These are phyloP conservation scores for Melanotaenia nigrans DNA, from an alignment of 2,797 vertebrate genomes.

Conservation along the genomic window DNA sequence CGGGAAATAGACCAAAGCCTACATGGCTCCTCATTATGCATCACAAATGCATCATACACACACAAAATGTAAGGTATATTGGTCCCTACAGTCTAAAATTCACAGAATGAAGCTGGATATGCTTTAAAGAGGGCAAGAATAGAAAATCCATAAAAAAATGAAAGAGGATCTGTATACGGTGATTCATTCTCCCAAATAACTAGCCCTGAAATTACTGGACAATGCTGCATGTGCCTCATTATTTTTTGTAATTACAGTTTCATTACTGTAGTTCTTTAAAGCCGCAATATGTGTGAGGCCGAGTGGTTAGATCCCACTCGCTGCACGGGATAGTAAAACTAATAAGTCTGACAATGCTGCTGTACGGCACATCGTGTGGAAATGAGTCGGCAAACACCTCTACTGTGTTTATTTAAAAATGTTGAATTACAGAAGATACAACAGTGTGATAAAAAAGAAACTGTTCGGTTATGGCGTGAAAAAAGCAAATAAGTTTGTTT, in stretches of 20 bases:
- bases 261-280: constrained; percentile 69
- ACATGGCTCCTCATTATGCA: constrained; percentile 69
- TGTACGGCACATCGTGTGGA: constrained; percentile 48
- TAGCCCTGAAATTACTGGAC: constrained; percentile 59
- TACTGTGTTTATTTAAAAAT: constrained; percentile 42
- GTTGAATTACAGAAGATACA: constrained; percentile 21
- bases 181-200: constrained; percentile 63
- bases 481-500: constrained; percentile 41
- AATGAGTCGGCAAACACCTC: constrained; percentile 26
- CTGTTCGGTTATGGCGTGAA: constrained; percentile 1
- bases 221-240: constrained; percentile 66
- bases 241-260: constrained; percentile 75
- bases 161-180: constrained; percentile 42
- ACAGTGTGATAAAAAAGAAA: constrained; percentile 23
- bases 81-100: constrained; percentile 61
- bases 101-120: constrained; percentile 24
- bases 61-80: constrained; percentile 50
- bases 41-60: constrained; percentile 67
- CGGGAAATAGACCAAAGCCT: constrained; percentile 74
- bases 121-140: constrained; percentile 28
- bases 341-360: constrained; percentile 70
- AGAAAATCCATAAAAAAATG: constrained; percentile 63
- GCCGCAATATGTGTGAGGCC: constrained; percentile 63
- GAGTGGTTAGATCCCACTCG: constrained; percentile 59
- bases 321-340: constrained; percentile 57